Base-by-base conservation (phyloP, 2,113 vertebrate species). In the Melanerpes formicivorus region DNA sequence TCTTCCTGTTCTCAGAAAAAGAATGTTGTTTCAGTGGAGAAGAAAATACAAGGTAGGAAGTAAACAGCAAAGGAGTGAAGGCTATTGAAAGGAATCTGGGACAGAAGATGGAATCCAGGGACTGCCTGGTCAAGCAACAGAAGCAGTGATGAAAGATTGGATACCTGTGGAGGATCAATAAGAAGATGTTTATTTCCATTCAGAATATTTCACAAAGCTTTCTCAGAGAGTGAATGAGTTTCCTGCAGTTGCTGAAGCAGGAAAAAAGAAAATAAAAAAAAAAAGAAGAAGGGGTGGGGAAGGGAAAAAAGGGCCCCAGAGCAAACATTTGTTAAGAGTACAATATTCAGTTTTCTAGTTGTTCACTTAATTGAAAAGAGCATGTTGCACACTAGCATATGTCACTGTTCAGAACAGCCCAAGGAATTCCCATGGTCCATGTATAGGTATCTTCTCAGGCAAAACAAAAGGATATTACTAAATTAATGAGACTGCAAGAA, bases 401-500 rank as follows among this genome's bases (percentile, higher is more conserved):
- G 26, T 40, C 19, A 72, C 34, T n/a, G 4, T 76, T 95, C 34
- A 65, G 18, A 95, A 75, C 9, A 80, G 63, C 56, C 16, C 55
- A 32, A 5, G 14, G 21, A 81, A 81, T 74, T 81, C 64, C 84
- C 80, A 37, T 85, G 96, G 80, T 72, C 42, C 60, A 87, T 80
- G 59, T 79, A 77, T 5, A 93, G 25, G 60, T 90, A 80, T 58
- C 72, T 92, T 90, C 80, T 88, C 27, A 26, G 52, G 69, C 18
- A 81, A 95, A 95, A 95, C 63, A 94, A 86, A 96, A 96, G 56
- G 69, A 83, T 81, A 90, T 81, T 91, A 95, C 76, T 95, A 93
- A 96, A 85, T 76, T 54, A 79, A 87, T 13, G 63, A 83, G 90
- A 92, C 40, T 73, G 93, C 90, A 90, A 96, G 70, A 83, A 91